phyloP scores from a whole-genome alignment of 2,797 vertebrate species.

The Lophius americanus region DNA sequence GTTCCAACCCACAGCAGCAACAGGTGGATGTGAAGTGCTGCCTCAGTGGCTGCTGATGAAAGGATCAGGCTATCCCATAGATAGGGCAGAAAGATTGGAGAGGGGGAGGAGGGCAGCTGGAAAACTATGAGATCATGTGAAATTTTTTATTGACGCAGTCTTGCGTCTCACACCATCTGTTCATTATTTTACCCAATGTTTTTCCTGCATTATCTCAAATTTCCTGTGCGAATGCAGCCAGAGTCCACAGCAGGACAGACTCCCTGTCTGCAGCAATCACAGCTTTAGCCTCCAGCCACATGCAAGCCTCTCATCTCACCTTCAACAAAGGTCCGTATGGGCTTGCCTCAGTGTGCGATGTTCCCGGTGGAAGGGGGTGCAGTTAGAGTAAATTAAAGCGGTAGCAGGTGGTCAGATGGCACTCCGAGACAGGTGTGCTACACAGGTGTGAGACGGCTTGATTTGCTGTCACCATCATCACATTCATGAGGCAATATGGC shows the following conservation, averaged over 20 bases:
- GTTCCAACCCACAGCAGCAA: constrained; percentile 16
- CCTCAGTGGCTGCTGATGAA: constrained; percentile 29
- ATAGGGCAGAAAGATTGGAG: not conserved
- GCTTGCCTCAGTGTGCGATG: constrained; percentile 24
- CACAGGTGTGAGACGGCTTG: constrained; percentile 50
- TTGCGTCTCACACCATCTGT: not conserved
- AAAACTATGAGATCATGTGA: constrained; percentile 10
- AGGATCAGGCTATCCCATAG: not conserved
- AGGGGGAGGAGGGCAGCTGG: not conserved
- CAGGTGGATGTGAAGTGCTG: constrained; percentile 33
- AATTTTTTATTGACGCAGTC: constrained; percentile 2
- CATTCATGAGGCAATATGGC: constrained; percentile 8
- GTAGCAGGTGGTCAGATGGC: constrained; percentile 71
- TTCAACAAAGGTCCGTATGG: constrained; percentile 11
- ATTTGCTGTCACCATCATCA: constrained; percentile 49
- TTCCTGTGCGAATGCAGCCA: not conserved
- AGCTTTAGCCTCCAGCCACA: not conserved
- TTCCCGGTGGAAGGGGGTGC: not conserved
- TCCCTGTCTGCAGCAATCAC: not conserved
- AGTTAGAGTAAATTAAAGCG: constrained; percentile 29
- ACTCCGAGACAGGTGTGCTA: constrained; percentile 70
- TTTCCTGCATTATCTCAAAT: not conserved
- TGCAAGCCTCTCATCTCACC: constrained; percentile 5
- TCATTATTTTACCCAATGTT: not conserved
- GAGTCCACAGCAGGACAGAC: not conserved